Conservation (phyloP, 2,888 invertebrate species). For the Platycheirus rosarum region DNA sequence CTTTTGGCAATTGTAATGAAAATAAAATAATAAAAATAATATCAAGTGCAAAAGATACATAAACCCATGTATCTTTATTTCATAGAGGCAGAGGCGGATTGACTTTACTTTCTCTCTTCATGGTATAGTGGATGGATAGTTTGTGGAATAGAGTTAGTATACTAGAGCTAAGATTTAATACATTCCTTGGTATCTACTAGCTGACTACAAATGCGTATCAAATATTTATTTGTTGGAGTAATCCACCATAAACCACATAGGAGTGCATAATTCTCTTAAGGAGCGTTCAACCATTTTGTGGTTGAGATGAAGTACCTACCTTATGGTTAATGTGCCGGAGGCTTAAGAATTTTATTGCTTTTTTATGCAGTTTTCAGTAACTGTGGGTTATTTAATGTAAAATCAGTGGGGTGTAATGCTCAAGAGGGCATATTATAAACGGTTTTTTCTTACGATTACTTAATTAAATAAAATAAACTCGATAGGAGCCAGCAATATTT, state of each 20-base stretch:
- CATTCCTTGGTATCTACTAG: slow-evolving; percentile 59
- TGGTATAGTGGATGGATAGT: slow-evolving; percentile 27
- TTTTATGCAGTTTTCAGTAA: slow-evolving; percentile 28
- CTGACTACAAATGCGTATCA: slow-evolving; percentile 54
- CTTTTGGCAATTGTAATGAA: slow-evolving; percentile 17
- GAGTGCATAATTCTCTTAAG: slow-evolving; percentile 35
- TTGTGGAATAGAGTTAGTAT: not conserved
- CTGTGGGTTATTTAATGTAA: slow-evolving; percentile 34
- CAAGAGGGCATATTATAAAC: slow-evolving; percentile 8
- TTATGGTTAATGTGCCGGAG: not conserved
- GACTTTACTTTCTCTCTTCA: slow-evolving; percentile 39
- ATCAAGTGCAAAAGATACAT: slow-evolving; percentile 71
- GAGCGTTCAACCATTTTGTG: slow-evolving; percentile 58
- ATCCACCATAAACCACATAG: slow-evolving; percentile 51
- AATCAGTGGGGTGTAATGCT: slow-evolving; percentile 22
- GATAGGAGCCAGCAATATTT: no score
- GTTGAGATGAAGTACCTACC: slow-evolving; percentile 42
- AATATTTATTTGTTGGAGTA: slow-evolving; percentile 28
- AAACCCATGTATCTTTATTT: slow-evolving; percentile 40
- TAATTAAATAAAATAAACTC: no score
- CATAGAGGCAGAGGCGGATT: slow-evolving; percentile 46
- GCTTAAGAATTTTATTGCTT: slow-evolving; percentile 38
- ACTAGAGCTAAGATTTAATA: slow-evolving; percentile 15
- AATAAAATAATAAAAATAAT: slow-evolving; percentile 71
- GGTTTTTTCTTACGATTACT: not conserved